These are phyloP conservation scores for Polyodon spathula DNA, from an alignment of 2,113 vertebrate species.

Conservation along the genomic window DNA sequence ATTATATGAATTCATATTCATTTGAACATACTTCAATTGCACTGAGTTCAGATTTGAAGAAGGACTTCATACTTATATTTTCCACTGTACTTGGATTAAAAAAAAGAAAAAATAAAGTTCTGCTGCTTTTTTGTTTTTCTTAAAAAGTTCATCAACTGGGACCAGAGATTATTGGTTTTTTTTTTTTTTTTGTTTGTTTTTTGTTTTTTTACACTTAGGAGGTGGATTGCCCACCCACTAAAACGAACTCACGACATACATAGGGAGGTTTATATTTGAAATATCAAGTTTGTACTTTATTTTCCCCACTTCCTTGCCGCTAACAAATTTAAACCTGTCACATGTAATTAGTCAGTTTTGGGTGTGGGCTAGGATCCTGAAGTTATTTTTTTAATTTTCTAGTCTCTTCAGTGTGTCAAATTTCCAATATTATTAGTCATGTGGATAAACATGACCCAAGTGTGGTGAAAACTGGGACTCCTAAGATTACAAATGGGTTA, in stretches of 20 bases:
- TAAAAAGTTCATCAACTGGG: not conserved
- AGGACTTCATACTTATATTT: too few relatives aligned
- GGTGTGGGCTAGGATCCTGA: conserved; percentile 1
- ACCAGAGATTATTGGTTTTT: too few relatives aligned
- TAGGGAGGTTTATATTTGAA: not conserved
- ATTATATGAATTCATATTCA: too few relatives aligned
- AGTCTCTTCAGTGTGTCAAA: not conserved
- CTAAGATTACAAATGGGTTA: conserved; percentile 14
- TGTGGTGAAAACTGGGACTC: conserved; percentile 18
- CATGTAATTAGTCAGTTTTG: conserved; percentile 5
- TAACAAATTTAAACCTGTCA: conserved; percentile 4
- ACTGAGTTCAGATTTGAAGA: too few relatives aligned
- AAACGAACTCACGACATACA: not conserved
- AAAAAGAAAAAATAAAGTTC: not conserved
- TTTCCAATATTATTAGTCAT: conserved; percentile 13
- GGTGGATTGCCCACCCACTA: not conserved
- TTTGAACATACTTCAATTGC: too few relatives aligned
- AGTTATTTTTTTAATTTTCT: not conserved
- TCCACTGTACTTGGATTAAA: not conserved
- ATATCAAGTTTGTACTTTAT: not conserved
- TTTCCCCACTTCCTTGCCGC: not conserved
- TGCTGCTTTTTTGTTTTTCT: not conserved
- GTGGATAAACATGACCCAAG: conserved; percentile 7
- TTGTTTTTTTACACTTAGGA: too few relatives aligned
- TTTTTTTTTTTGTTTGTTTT: too few relatives aligned